Evolutionary conservation across 1,140 invertebrate species (phyloP).

Genomic region (Maconellicoccus hirsutus): DNA sequence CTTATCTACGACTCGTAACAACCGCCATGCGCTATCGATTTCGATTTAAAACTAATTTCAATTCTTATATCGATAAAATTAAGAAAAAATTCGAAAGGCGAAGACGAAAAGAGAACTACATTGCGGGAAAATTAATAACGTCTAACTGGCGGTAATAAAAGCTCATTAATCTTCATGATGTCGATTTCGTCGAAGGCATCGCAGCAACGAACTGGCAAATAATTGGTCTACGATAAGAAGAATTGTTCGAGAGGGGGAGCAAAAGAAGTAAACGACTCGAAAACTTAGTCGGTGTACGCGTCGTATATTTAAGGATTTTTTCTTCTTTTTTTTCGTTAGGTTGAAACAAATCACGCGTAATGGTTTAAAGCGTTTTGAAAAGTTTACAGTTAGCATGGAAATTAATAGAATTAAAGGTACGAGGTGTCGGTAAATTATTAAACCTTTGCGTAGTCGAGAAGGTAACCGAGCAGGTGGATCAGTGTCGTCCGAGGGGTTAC

Average conservation of each 20-base stretch:
- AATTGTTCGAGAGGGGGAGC: not conserved
- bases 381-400: slow-evolving; percentile 1
- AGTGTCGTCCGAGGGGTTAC: too few species aligned
- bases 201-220: not conserved
- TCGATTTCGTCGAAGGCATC: slow-evolving; percentile 1
- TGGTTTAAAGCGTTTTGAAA: not conserved
- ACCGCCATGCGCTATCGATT: not conserved
- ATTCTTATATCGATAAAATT: not conserved
- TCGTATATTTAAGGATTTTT: not conserved
- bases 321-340: not conserved
- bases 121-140: slow-evolving; percentile 7
- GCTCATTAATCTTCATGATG: slow-evolving; percentile 21
- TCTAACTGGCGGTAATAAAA: slow-evolving; percentile 9
- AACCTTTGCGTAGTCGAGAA: too few species aligned
- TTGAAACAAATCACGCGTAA: slow-evolving; percentile 14
- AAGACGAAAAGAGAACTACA: not conserved
- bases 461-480: too few species aligned
- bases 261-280: slow-evolving; percentile 1
- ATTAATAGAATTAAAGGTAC: slow-evolving; percentile 1
- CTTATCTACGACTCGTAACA: too few species aligned
- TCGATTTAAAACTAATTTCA: not conserved
- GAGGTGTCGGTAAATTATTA: too few species aligned
- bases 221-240: slow-evolving; percentile 1
- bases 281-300: not conserved
- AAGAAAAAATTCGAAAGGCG: not conserved